Evolutionary conservation across 2,888 invertebrate species (phyloP).

Genomic region (Euplagia quadripunctaria): DNA sequence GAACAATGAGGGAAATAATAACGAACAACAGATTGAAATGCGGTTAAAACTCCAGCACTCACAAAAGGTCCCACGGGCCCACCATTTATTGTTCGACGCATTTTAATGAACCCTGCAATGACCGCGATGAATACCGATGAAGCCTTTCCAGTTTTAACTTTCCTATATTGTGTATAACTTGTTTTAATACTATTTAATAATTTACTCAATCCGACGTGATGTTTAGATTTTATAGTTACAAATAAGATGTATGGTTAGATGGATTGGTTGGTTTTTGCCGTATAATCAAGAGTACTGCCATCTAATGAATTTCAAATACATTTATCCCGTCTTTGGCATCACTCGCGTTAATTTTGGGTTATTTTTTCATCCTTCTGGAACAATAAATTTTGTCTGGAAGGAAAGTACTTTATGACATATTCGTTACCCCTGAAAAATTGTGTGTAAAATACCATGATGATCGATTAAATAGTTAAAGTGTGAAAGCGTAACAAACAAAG

Average conservation of each 20-base stretch:
- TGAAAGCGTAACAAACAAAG: no score
- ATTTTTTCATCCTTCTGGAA: no score
- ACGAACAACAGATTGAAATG: conserved; percentile 79
- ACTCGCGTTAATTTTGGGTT: no score
- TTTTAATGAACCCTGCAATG: conserved; percentile 80
- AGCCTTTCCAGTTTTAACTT: conserved; percentile 57
- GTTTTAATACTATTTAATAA: conserved; percentile 54
- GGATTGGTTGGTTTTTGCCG: neutral
- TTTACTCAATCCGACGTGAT: conserved; percentile 21
- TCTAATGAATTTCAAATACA: no score
- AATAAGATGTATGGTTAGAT: neutral
- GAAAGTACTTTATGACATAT: no score
- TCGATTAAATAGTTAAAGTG: no score
- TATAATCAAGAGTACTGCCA: no score
- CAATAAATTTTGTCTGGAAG: no score
- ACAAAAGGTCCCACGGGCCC: conserved; percentile 76
- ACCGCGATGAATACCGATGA: conserved; percentile 80
- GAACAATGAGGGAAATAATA: conserved; percentile 73
- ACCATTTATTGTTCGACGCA: conserved; percentile 80
- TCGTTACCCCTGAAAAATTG: no score
- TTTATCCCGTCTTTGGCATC: no score
- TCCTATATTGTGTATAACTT: conserved; percentile 57
- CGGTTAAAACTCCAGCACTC: conserved; percentile 73
- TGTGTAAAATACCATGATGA: no score
- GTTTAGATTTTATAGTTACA: conserved; percentile 2